Conservation (phyloP, 2,888 invertebrate species). For the Melieria crassipennis region DNA sequence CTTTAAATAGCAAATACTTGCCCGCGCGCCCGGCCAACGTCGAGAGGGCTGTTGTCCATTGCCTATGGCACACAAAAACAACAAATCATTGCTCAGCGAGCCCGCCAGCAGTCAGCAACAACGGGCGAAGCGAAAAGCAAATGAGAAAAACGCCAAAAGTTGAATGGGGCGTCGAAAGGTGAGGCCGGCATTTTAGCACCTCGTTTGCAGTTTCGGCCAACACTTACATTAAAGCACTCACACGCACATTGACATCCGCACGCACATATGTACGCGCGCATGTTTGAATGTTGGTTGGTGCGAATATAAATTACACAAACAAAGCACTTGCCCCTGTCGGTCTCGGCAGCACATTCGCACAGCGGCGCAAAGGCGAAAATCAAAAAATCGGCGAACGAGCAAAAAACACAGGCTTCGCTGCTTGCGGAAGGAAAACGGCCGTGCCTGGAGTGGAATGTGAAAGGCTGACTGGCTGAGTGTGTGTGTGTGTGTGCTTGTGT, state of each 20-base stretch:
- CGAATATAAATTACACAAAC: slow-evolving; percentile 29
- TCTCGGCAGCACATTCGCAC: neutral
- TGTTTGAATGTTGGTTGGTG: slow-evolving; percentile 4
- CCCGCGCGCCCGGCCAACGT: too few species aligned
- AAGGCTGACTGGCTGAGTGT: too few species aligned
- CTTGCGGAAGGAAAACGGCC: too few species aligned
- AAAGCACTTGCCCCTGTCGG: slow-evolving; percentile 11
- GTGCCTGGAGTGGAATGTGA: too few species aligned
- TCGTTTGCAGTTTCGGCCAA: slow-evolving; percentile 9
- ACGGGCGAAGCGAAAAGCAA: too few species aligned
- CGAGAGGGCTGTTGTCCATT: too few species aligned
- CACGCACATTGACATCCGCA: slow-evolving; percentile 1
- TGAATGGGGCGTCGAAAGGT: slow-evolving; percentile 20
- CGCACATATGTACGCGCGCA: neutral
- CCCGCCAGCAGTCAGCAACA: too few species aligned
- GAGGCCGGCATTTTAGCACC: slow-evolving; percentile 26
- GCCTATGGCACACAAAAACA: too few species aligned
- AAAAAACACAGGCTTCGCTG: neutral
- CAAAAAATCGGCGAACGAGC: slow-evolving; percentile 4
- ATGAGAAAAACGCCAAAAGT: too few species aligned
- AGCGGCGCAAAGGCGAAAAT: slow-evolving; percentile 2
- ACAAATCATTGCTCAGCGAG: too few species aligned
- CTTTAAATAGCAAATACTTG: too few species aligned
- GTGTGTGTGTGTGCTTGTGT: neutral
- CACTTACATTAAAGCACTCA: slow-evolving; percentile 12